Percentiles rank a stretch among this genome's conserved stretches.
These are phyloP conservation scores for Drosophila mimica DNA, from an alignment of 2,888 invertebrate species.

Conservation along the genomic window DNA sequence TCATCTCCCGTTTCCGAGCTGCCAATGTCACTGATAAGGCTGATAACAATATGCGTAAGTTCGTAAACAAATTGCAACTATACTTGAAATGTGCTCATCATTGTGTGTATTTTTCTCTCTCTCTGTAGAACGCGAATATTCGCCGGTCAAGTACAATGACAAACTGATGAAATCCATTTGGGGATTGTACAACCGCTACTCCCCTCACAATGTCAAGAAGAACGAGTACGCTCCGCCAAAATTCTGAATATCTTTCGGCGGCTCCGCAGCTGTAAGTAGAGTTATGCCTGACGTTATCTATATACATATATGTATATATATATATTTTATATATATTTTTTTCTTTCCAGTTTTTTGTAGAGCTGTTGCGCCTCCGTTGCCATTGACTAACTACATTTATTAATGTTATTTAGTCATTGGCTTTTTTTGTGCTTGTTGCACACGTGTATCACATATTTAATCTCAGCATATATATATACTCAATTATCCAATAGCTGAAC, in stretches of 20 bases:
- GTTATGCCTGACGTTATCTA: neutral
- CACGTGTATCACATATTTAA: slow-evolving; percentile 26
- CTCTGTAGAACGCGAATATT: slow-evolving; percentile 87
- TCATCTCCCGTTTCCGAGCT: slow-evolving; percentile 85
- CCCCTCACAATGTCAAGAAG: slow-evolving; percentile 94
- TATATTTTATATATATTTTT: neutral
- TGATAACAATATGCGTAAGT: slow-evolving; percentile 82
- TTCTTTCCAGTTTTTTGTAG: slow-evolving; percentile 22
- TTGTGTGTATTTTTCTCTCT: slow-evolving; percentile 68
- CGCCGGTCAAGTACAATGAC: slow-evolving; percentile 92
- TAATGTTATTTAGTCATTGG: slow-evolving; percentile 27
- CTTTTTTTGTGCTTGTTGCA: slow-evolving; percentile 29
- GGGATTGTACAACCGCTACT: slow-evolving; percentile 95
- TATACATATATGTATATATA: neutral
- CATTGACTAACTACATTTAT: slow-evolving; percentile 19
- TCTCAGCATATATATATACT: slow-evolving; percentile 28
- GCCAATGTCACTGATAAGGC: slow-evolving; percentile 74
- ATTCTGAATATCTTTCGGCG: slow-evolving; percentile 32
- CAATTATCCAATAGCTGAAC: slow-evolving; percentile 9
- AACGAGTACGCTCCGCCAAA: slow-evolving; percentile 82
- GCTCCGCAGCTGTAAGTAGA: slow-evolving; percentile 47
- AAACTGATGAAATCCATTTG: slow-evolving; percentile 96
- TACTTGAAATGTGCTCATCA: slow-evolving; percentile 8
- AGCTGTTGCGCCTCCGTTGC: slow-evolving; percentile 42
- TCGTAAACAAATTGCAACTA: neutral